A percentile compares a stretch with the other conserved stretches of the same genome.
These are phyloP conservation scores for Pteromalus puparum DNA, from an alignment of 1,140 invertebrate genomes.

Conservation along the genomic window DNA sequence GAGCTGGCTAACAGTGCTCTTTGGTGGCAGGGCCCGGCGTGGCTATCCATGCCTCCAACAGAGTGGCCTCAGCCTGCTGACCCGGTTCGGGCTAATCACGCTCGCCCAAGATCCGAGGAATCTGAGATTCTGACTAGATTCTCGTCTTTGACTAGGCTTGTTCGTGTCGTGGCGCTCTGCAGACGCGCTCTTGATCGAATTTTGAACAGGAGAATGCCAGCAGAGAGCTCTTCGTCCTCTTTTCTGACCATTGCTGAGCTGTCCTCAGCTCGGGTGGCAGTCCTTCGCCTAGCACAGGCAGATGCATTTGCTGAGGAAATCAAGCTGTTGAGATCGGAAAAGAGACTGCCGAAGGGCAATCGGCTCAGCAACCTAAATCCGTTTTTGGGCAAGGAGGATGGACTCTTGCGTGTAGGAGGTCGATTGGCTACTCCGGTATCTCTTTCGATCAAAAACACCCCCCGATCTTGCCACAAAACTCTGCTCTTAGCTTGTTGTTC, in stretches of 20 bases:
- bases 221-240: not conserved
- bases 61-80: no score
- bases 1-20: not conserved
- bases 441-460: not conserved
- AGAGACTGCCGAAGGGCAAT: not conserved
- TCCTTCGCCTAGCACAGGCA: not conserved
- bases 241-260: not conserved
- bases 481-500: not conserved
- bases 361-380: not conserved
- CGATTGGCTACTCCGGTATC: not conserved
- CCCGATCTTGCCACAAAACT: not conserved
- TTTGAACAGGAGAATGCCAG: not conserved
- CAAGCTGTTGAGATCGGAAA: not conserved
- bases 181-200: no score
- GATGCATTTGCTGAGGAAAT: not conserved
- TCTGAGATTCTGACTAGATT: no score
- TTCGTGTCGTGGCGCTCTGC: no score
- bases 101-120: no score
- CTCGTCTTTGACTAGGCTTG: no score
- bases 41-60: not conserved
- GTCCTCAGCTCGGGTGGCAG: not conserved
- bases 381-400: not conserved
- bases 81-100: no score
- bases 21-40: not conserved
- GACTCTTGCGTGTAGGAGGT: conserved; percentile 10